Base-by-base conservation (phyloP, 2,113 vertebrate species). In the Murina feae region DNA sequence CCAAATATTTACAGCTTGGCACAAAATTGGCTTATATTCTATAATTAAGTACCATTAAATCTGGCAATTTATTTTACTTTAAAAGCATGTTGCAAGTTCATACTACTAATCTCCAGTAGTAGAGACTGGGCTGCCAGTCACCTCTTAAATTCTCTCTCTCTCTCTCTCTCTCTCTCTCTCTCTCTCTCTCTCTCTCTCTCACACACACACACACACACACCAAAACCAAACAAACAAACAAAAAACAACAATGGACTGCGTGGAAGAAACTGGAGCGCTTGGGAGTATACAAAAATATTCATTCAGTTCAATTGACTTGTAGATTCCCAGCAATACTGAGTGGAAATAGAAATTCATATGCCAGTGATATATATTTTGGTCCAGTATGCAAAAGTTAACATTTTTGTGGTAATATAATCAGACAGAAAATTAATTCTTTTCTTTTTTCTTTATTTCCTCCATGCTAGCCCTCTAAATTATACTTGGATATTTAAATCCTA, bases 61-160 rank as follows among this genome's bases (percentile, higher is more conserved):
- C 55, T 82, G 86, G 80, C 65, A 83, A 10, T 4, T 86, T 49
- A 92, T 32, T 16, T 7, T 91, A 68, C 47, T 91, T 90, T 90
- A 75, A 95, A 97, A 91, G 20, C 55, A 84, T 80, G 71, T 89
- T 84, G 9, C 25, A 94, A 91, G 94, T 89, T 63, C 4, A 63
- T 68, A 39, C 58, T 78, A 39, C 94, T 96, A 87, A 95, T 97
- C 60, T 95, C 89, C 65, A 84, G n/a, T n/a, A n/a, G n/a, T 95
- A 83, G 89, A 86, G 44, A 94, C 6, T 65, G 49, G 55, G 9
- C 20, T 91, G 42, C 44, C 69, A 91, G 16, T 91, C 55, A 92
- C 47, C 14, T 90, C 49, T 92, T 89, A 95, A 86, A 58, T 85
- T 93, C 39, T 44, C 44, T 44, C 44, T 44, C 44, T 44, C 44